Base-by-base conservation (phyloP, 2,888 invertebrate genomes). In the Cryptosula pallasiana region DNA sequence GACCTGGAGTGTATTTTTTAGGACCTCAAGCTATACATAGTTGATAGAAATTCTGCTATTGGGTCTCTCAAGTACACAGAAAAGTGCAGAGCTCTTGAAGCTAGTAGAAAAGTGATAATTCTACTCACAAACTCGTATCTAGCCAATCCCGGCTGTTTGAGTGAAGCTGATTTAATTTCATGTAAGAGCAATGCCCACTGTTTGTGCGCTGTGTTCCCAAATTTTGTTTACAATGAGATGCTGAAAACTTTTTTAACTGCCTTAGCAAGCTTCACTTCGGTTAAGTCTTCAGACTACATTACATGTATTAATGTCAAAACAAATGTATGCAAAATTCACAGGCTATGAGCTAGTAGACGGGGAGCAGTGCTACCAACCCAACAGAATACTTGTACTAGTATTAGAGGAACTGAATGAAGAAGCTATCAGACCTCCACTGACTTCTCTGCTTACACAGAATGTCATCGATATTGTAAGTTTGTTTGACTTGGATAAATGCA, bases 341-440 rank as follows among this genome's bases (percentile, higher is more conserved):
- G n/a, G n/a, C n/a, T n/a, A n/a, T n/a, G n/a, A n/a, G n/a, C n/a
- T n/a, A 25, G 9, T 16, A 25, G 55, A 55, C 25, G 25, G 25
- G 5, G 9, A 5, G 13, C 5, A 55, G 3, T 16, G 9, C 23
- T 55, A 55, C 25, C 55, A 55, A 23, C 55, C 55, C 5, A n/a
- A 55, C 55, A 55, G 55, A 55, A 55, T 55, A 55, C 55, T 55
- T 55, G 55, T 5, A n/a, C 9, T 55, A 5, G 25, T 55, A 20
- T 25, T 55, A 16, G 55, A 55, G 25, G 55, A 55, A 25, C 55
- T 55, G 23, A 55, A 55, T 55, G 55, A 55, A 55, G 55, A 55
- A 23, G 25, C 25, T 23, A 55, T 55, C 3, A n/a, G 25, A 20
- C 23, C 55, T 23, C 23, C 55, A 55, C 16, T 55, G 23, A 55